Evolutionary conservation across 1,140 invertebrate genomes (phyloP), one percentile per base, ranked within the genome.

Genomic region (Hormaphis cornu): DNA sequence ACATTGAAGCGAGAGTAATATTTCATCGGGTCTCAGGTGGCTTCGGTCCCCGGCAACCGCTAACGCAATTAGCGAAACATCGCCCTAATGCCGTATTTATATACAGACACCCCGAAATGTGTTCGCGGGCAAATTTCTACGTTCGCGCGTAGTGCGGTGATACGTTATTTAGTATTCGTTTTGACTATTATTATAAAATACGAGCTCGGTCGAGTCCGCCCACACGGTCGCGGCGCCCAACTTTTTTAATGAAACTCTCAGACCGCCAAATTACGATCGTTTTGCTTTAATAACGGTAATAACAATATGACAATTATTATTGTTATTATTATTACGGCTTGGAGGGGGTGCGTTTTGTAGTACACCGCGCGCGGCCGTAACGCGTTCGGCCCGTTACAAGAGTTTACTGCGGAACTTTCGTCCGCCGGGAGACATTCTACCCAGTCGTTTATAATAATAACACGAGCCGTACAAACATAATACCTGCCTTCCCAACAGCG

Each of bases 211-310:
- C n/a, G n/a, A n/a, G n/a, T n/a, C 26, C 50, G 14, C 1, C 18
- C 12, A 20, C 28, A 4, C 52, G 16, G 33, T 16, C 26, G 20
- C 40, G 10, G 44, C 59, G 59, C 14, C 6, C 3, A 20, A 48
- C 18, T 7, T 66, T 66, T 66, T 66, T 66, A 66, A 66, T 35
- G 61, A 66, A 50, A 66, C 61, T 66, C 50, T 66, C 42, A 33
- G 28, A 46, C 44, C 14, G 8, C 44, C 44, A 22, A 66, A 66
- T 66, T 66, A 66, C 50, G 61, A 66, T 66, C 61, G 61, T 66
- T 66, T 66, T 66, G 61, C 61, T 66, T 66, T 66, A 66, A 66
- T 66, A 66, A n/a, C n/a, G n/a, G n/a, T n/a, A n/a, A n/a, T n/a
- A n/a, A n/a, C n/a, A n/a, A 66, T 48, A 66, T 50, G 61, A 66